phyloP scores from a whole-genome alignment of 2,797 vertebrate genomes.

The Enteromius mattozi region DNA sequence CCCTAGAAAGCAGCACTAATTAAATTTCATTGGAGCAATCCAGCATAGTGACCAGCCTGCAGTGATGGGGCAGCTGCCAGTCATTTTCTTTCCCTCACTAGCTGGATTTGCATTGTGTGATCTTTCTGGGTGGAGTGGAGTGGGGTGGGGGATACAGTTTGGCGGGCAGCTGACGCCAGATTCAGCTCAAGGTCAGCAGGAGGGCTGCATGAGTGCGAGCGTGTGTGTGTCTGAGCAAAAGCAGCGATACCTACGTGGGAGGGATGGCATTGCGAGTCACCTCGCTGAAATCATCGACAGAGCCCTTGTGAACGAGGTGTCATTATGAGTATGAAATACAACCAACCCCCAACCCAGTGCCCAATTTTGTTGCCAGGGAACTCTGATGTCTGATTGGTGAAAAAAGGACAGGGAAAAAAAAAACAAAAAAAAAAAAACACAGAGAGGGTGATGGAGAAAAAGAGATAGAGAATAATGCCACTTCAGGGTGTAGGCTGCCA shows the following conservation, averaged over 20 bases:
- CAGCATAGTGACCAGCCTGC: slow-evolving; percentile 58
- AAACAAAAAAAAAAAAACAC: neutral
- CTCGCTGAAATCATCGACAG: slow-evolving; percentile 54
- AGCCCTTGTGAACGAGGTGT: slow-evolving; percentile 56
- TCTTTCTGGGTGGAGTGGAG: slow-evolving; percentile 48
- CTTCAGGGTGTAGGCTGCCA: slow-evolving; percentile 56
- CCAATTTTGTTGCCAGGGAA: slow-evolving; percentile 58
- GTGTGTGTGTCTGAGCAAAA: slow-evolving; percentile 11
- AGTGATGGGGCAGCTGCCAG: slow-evolving; percentile 38
- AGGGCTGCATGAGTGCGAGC: slow-evolving; percentile 46
- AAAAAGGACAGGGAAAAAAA: neutral
- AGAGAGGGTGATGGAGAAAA: slow-evolving; percentile 12
- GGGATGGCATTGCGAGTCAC: slow-evolving; percentile 53
- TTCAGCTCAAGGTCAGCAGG: slow-evolving; percentile 59
- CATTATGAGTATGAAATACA: slow-evolving; percentile 53
- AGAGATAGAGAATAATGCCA: slow-evolving; percentile 52
- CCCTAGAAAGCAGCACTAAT: slow-evolving; percentile 17
- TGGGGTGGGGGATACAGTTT: slow-evolving; percentile 41
- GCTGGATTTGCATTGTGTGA: slow-evolving; percentile 61
- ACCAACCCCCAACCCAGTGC: slow-evolving; percentile 32
- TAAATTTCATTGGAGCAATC: slow-evolving; percentile 55
- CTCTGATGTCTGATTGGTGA: slow-evolving; percentile 50
- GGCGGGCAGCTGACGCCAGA: slow-evolving; percentile 58
- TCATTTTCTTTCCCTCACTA: slow-evolving; percentile 34
- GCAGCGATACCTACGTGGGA: slow-evolving; percentile 26